Evolutionary conservation across 2,113 vertebrate species (phyloP).

Genomic region (Sarotherodon lohbergeri): DNA sequence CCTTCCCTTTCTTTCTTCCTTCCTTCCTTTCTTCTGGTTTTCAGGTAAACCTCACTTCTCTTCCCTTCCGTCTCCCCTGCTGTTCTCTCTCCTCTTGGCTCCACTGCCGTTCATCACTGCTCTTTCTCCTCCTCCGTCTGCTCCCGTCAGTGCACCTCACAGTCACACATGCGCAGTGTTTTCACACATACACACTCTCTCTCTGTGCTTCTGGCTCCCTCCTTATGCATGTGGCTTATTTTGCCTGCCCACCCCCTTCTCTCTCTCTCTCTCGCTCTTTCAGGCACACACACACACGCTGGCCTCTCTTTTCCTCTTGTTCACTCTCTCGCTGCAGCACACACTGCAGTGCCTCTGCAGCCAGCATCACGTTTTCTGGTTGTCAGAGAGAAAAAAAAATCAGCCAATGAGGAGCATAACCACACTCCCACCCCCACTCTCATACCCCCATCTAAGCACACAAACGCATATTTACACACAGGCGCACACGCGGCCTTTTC

Average conservation of each 20-base stretch:
- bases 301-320: constrained; percentile 20
- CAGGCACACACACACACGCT: not conserved
- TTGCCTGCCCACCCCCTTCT: constrained; percentile 12
- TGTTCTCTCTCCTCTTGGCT: constrained; percentile 16
- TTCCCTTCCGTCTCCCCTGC: not conserved
- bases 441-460: constrained; percentile 3
- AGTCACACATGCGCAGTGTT: constrained; percentile 61
- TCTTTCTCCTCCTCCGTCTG: constrained; percentile 43
- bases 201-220: constrained; percentile 50
- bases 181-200: constrained; percentile 49
- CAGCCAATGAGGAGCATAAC: constrained; percentile 60
- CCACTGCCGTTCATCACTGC: constrained; percentile 45
- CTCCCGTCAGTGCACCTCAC: constrained; percentile 47
- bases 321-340: constrained; percentile 63
- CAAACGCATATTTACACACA: not conserved
- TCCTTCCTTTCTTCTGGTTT: not conserved
- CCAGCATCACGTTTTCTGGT: constrained; percentile 66
- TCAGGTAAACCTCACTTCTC: constrained; percentile 10
- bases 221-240: constrained; percentile 55
- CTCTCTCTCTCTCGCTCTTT: not conserved
- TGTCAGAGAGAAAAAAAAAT: constrained; percentile 58
- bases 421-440: not conserved
- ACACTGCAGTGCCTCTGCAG: constrained; percentile 78
- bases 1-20: not conserved
- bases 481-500: not conserved